phyloP scores from a whole-genome alignment of 2,113 vertebrate species.

The Haemorhous mexicanus region DNA sequence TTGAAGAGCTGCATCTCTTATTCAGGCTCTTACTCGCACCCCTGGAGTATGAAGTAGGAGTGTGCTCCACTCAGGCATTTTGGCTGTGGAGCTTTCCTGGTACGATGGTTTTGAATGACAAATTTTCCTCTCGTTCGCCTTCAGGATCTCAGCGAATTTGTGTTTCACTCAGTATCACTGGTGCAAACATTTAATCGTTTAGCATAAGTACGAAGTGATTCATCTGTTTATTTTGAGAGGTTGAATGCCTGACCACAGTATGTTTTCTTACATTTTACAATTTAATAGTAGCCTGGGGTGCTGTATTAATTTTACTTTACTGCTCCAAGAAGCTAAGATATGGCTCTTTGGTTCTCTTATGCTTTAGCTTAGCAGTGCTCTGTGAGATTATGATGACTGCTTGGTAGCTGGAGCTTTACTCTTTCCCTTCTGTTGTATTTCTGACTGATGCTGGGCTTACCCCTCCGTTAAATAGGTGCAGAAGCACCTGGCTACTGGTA shows the following conservation, averaged over 20 bases:
- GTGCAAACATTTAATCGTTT: background rate
- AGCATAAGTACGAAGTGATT: background rate
- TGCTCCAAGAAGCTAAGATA: slow-evolving; percentile 8
- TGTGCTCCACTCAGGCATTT: accelerated
- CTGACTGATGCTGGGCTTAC: background rate
- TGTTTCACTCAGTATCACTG: background rate
- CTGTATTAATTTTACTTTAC: slow-evolving; percentile 33
- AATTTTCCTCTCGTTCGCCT: background rate
- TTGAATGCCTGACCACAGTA: slow-evolving; percentile 18
- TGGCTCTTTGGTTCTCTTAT: background rate
- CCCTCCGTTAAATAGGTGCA: background rate
- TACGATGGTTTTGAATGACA: background rate
- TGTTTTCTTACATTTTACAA: slow-evolving; percentile 24
- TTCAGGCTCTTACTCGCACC: background rate
- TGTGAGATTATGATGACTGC: background rate
- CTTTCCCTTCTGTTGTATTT: background rate
- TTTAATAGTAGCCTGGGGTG: slow-evolving; percentile 7
- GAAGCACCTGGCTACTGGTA: background rate
- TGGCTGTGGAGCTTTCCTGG: background rate
- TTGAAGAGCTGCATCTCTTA: background rate
- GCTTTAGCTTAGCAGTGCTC: background rate
- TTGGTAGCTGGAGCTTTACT: background rate
- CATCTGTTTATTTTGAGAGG: slow-evolving; percentile 18
- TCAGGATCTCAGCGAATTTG: background rate
- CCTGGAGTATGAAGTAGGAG: background rate